phyloP scores from a whole-genome alignment of 2,888 invertebrate genomes.

The Anodontia alba region DNA sequence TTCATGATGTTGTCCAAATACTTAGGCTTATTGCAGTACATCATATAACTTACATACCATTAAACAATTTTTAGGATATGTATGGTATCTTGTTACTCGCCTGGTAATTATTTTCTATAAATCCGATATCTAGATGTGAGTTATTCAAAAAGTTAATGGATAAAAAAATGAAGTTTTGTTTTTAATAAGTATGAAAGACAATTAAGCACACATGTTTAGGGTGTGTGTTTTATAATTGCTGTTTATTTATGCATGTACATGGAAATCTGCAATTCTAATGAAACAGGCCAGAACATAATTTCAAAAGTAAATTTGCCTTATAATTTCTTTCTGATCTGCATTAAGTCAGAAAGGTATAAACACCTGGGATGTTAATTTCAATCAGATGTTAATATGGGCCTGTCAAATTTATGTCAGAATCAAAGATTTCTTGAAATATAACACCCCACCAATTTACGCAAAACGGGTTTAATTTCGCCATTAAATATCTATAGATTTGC shows the following conservation, averaged over 20 bases:
- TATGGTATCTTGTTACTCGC: too few species aligned
- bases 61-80: too few species aligned
- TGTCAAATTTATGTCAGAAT: slow-evolving; percentile 21
- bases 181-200: slow-evolving; percentile 21
- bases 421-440: slow-evolving; percentile 3
- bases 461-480: slow-evolving; percentile 4
- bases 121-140: too few species aligned
- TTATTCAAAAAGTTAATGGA: slow-evolving; percentile 17
- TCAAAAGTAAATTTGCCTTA: slow-evolving; percentile 27
- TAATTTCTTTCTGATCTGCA: slow-evolving; percentile 15
- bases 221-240: slow-evolving; percentile 8
- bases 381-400: slow-evolving; percentile 17
- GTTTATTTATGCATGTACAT: slow-evolving; percentile 33
- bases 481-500: slow-evolving; percentile 10
- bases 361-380: slow-evolving; percentile 12
- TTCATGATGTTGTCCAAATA: too few species aligned
- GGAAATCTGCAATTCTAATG: slow-evolving; percentile 15
- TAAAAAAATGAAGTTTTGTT: not conserved
- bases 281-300: slow-evolving; percentile 10
- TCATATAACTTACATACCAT: too few species aligned
- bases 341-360: not conserved
- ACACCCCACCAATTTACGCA: slow-evolving; percentile 1
- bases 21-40: too few species aligned
- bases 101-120: too few species aligned
- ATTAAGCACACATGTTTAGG: slow-evolving; percentile 8